Evolutionary conservation across 2,113 vertebrate genomes (phyloP), one percentile per base, ranked within the genome.

Genomic region (Casuarius casuarius): DNA sequence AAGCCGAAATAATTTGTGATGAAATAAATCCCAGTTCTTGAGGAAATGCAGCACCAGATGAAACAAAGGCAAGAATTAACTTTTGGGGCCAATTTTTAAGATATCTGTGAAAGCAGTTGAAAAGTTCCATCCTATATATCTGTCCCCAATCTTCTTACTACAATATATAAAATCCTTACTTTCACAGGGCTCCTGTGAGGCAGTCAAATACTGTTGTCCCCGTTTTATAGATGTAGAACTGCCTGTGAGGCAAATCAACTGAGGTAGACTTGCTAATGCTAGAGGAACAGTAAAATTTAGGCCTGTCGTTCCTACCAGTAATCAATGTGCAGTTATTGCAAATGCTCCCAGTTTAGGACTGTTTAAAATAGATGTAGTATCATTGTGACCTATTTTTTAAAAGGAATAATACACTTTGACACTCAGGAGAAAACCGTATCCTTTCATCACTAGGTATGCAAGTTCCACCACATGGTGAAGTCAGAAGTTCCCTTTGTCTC

Each of bases 351-450:
- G 18, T 8, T 76, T 56, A 86, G n/a, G 48, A 38, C 42, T 72
- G 35, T 81, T 51, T 5, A 48, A 80, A 91, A 59, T 9, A 81
- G 11, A 29, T 49, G 4, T 77, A 35, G 15, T 51, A 42, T 46
- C 0, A 0, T 66, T 26, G 2, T 79, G 21, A 58, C 7, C 2
- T 1, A 4, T 78, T 74, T 77, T 81, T 46, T 33, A 3, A 13
- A 74, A 77, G 17, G 4, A 66, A 9, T 33, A 75, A 29, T 83
- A 9, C 33, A 61, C 31, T 70, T 82, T 21, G 31, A 74, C 3
- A 14, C 0, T 1, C 44, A 48, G 63, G 25, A 90, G 42, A 84
- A 84, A 20, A 77, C 20, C 17, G 9, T 62, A 15, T 81, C 9
- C n/a, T 85, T 82, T 35, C 2, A 1, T 78, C 28, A 26, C 23